These are phyloP conservation scores for Calliopsis andreniformis DNA, from an alignment of 1,140 invertebrate genomes.

Conservation along the genomic window DNA sequence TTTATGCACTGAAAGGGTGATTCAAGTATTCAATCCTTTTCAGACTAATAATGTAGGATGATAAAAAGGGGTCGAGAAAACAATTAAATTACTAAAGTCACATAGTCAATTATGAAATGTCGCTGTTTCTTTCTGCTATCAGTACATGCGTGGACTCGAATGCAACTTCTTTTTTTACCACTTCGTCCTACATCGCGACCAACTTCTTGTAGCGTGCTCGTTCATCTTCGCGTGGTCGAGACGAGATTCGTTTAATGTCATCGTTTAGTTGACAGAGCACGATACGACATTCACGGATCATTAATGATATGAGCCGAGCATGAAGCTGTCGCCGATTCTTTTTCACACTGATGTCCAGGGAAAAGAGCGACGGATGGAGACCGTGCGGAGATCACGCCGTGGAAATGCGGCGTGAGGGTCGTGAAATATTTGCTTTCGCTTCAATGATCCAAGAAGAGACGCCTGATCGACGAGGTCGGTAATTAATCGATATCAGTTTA, in stretches of 20 bases:
- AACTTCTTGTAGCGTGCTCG: background rate
- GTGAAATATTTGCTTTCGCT: constrained; percentile 21
- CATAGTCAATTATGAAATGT: background rate
- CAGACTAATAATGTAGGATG: no score
- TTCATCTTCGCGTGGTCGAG: constrained; percentile 28
- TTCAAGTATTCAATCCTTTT: no score
- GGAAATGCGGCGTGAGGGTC: background rate
- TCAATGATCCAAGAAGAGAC: constrained; percentile 20
- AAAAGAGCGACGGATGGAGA: background rate
- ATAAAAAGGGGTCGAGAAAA: no score
- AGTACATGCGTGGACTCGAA: no score
- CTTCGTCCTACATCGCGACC: background rate
- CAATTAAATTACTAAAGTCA: background rate
- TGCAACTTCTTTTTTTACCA: background rate
- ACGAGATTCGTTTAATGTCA: constrained; percentile 31
- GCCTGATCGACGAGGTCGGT: constrained; percentile 46
- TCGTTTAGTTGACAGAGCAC: constrained; percentile 12
- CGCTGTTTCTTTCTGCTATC: background rate
- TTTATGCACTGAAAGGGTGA: no score
- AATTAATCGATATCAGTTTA: constrained; percentile 58
- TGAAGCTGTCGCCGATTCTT: background rate
- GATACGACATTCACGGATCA: background rate
- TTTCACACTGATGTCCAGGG: background rate
- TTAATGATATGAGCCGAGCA: background rate
- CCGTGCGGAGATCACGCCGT: background rate